Evolutionary conservation across 2,797 vertebrate genomes (phyloP).

Genomic region (Urocyon cinereoargenteus): DNA sequence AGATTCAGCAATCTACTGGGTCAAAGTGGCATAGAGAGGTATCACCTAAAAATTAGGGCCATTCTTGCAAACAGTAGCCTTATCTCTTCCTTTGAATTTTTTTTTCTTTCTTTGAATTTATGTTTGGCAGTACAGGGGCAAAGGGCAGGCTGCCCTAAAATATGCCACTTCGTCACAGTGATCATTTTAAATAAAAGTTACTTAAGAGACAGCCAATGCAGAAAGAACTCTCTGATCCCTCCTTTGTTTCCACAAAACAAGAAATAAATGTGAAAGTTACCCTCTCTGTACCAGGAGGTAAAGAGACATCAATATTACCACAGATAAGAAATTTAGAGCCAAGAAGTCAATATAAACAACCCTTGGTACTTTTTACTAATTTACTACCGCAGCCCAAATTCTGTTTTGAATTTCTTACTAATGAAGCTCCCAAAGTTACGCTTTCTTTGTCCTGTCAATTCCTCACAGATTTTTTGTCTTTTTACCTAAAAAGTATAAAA

Average conservation of each 20-base stretch:
- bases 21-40: constrained; percentile 22
- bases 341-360: neutral
- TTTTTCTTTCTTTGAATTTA: neutral
- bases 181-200: neutral
- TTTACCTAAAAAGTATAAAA: neutral
- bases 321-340: neutral
- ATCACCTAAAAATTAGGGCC: constrained; percentile 30
- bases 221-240: neutral
- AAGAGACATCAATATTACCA: neutral
- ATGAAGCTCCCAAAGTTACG: neutral
- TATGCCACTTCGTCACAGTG: neutral
- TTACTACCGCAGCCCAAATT: neutral
- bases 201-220: neutral
- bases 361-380: neutral
- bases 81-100: neutral
- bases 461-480: neutral
- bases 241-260: neutral
- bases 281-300: neutral
- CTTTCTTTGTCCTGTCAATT: neutral
- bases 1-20: constrained; percentile 1
- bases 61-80: neutral
- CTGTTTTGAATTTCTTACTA: neutral
- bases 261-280: neutral
- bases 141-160: neutral
- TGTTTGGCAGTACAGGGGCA: neutral